Percentiles rank a stretch among this genome's conserved stretches.
Evolutionary conservation across 2,888 invertebrate species (phyloP).

Genomic region (Pyrocoelia pectoralis): DNA sequence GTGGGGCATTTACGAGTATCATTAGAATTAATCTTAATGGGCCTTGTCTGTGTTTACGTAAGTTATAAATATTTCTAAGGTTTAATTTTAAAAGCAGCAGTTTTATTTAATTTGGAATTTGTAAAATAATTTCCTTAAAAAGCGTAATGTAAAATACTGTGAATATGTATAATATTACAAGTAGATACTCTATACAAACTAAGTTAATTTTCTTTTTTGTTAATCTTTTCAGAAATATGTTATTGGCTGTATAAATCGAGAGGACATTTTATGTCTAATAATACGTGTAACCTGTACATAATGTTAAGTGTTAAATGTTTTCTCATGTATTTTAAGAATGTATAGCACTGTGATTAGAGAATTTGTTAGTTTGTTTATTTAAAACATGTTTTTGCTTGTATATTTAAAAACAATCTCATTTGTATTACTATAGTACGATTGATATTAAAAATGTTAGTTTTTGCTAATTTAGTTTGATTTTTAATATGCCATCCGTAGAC

Average conservation of each 20-base stretch:
- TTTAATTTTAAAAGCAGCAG: constrained; percentile 8
- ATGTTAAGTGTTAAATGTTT: constrained; percentile 50
- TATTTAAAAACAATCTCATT: constrained; percentile 46
- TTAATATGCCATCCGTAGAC: too few species aligned
- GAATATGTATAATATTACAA: constrained; percentile 31
- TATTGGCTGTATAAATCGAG: constrained; percentile 15
- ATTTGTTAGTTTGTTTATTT: constrained; percentile 46
- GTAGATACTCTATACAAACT: constrained; percentile 2
- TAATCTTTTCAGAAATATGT: constrained; percentile 10
- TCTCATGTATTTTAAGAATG: constrained; percentile 45
- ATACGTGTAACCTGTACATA: constrained; percentile 33
- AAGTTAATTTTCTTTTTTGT: constrained; percentile 15
- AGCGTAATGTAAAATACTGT: constrained; percentile 33
- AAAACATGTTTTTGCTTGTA: constrained; percentile 45
- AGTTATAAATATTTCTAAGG: not conserved
- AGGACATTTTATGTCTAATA: constrained; percentile 15
- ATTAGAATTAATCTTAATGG: not conserved
- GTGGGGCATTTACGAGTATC: too few species aligned
- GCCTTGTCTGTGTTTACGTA: constrained; percentile 3
- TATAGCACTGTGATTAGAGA: constrained; percentile 57
- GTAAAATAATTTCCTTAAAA: constrained; percentile 34
- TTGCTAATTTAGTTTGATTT: constrained; percentile 32
- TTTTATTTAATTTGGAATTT: constrained; percentile 28
- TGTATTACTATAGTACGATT: constrained; percentile 44
- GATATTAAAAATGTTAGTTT: constrained; percentile 53